These are phyloP conservation scores for Saturnia japonica DNA, from an alignment of 2,888 invertebrate genomes.

Conservation along the genomic window DNA sequence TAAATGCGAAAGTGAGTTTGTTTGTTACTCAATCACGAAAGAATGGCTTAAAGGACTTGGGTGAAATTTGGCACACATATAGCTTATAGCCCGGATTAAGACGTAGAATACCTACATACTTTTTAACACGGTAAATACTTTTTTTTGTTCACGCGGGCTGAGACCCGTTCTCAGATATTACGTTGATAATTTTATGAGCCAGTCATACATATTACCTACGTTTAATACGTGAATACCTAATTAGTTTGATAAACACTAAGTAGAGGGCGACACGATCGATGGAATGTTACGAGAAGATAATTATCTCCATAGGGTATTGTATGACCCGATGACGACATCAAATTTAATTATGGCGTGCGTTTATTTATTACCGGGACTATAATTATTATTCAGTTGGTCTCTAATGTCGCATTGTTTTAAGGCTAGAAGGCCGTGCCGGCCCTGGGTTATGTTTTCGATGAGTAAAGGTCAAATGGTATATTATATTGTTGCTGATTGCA, in stretches of 20 bases:
- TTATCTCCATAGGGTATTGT: neutral
- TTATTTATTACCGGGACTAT: constrained; percentile 36
- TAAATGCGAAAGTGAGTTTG: too few species aligned
- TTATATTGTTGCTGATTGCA: neutral
- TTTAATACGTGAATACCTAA: neutral
- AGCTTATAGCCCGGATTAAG: too few species aligned
- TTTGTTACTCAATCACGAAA: too few species aligned
- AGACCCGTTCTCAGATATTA: too few species aligned
- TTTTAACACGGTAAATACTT: too few species aligned
- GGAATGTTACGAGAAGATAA: constrained; percentile 19
- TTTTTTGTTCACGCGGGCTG: too few species aligned
- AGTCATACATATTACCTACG: neutral
- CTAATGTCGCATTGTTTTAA: constrained; percentile 33
- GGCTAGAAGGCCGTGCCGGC: constrained; percentile 26
- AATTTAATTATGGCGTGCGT: constrained; percentile 30
- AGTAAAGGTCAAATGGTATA: constrained; percentile 19
- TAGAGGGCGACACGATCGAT: neutral
- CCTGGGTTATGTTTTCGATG: constrained; percentile 28
- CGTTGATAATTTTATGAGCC: neutral
- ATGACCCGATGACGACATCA: constrained; percentile 13
- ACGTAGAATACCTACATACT: too few species aligned
- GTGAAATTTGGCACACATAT: too few species aligned
- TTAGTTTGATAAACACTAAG: neutral
- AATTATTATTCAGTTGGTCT: constrained; percentile 33
- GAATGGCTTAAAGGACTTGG: too few species aligned